Evolutionary conservation across 2,797 vertebrate species (phyloP).

Genomic region (Gymnoscopelus microlampas): DNA sequence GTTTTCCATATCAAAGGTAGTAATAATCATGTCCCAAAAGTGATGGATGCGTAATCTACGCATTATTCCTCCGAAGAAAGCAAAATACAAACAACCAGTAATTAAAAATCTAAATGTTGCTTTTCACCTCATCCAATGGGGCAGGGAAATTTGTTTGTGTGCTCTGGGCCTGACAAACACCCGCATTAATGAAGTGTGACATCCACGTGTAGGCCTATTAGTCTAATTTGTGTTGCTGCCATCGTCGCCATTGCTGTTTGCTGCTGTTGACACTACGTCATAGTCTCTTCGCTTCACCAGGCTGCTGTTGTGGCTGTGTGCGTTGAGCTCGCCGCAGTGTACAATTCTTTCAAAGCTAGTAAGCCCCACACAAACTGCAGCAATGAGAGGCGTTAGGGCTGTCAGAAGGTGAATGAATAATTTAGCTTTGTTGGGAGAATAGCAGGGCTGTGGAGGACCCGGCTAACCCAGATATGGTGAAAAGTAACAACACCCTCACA

Average conservation of each 20-base stretch:
- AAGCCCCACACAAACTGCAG: slow-evolving; percentile 9
- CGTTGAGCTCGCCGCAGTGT: slow-evolving; percentile 8
- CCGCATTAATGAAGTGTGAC: neutral
- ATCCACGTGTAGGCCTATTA: neutral
- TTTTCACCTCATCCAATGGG: neutral
- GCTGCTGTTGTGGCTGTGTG: slow-evolving; percentile 12
- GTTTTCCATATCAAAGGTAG: too few relatives aligned
- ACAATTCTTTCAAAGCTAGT: neutral
- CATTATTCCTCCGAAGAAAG: neutral
- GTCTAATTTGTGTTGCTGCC: neutral
- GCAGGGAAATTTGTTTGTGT: neutral
- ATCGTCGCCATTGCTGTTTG: neutral
- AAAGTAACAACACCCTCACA: neutral
- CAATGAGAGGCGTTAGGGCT: slow-evolving; percentile 7
- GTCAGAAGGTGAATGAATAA: slow-evolving; percentile 42
- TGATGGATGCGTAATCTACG: too few relatives aligned
- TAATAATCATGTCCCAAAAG: too few relatives aligned
- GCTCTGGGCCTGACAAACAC: neutral
- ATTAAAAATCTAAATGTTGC: neutral
- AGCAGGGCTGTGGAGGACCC: neutral
- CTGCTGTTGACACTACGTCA: neutral
- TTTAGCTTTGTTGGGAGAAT: slow-evolving; percentile 31
- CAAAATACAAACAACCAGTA: neutral
- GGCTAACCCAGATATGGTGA: neutral
- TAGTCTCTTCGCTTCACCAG: slow-evolving; percentile 1